Percentiles rank a stretch among this genome's conserved stretches.
Evolutionary conservation across 2,888 invertebrate species (phyloP).

Genomic region (Ophion obscuratus): DNA sequence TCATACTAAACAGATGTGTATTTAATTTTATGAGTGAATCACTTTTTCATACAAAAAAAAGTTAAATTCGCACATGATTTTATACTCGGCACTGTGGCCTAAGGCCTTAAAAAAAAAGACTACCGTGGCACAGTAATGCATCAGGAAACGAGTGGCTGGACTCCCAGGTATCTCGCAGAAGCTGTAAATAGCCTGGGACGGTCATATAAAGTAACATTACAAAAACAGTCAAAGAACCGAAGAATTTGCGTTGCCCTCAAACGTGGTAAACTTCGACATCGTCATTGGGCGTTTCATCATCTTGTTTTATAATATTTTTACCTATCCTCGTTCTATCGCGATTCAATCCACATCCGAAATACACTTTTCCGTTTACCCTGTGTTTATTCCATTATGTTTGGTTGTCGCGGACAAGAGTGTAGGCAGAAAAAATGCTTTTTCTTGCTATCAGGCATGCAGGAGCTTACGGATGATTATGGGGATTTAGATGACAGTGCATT

Average conservation of each 20-base stretch:
- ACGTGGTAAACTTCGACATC: background rate
- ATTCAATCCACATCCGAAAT: background rate
- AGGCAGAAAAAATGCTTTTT: conserved; percentile 68
- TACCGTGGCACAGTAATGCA: no score
- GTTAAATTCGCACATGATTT: no score
- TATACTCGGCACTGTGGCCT: no score
- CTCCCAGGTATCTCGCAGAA: no score
- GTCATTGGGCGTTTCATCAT: background rate
- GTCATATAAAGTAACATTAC: background rate
- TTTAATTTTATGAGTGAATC: no score
- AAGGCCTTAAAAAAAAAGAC: no score
- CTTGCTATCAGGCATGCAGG: conserved; percentile 74
- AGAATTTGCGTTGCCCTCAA: background rate
- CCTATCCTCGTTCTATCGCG: background rate
- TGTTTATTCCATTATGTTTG: conserved; percentile 54
- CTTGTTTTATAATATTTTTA: background rate
- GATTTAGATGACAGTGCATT: conserved; percentile 80
- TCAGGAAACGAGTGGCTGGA: no score
- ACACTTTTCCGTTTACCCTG: conserved; percentile 5
- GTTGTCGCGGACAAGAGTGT: conserved; percentile 62
- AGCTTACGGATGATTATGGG: conserved; percentile 78
- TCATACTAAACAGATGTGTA: no score
- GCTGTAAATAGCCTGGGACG: background rate
- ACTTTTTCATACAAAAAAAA: no score
- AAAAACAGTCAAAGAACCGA: background rate